A percentile compares a stretch with the other conserved stretches of the same genome.
Conservation (phyloP, 2,113 vertebrate genomes). For the Alaudala cheleensis region DNA sequence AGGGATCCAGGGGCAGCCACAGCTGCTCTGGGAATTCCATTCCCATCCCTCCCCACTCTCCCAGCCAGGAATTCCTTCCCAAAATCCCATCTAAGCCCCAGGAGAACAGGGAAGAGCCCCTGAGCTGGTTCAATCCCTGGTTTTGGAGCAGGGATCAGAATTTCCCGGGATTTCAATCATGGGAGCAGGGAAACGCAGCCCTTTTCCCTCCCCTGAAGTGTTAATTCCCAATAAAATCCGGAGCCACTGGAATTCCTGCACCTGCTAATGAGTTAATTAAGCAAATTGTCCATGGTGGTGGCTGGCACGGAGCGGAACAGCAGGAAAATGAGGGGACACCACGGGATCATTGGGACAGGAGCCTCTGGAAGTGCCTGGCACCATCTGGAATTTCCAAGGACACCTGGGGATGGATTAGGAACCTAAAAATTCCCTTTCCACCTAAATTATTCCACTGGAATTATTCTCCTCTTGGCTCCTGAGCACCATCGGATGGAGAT, state of each 20-base stretch:
- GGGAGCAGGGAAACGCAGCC: neutral
- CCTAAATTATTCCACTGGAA: neutral
- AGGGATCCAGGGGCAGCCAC: neutral
- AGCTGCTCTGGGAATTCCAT: neutral
- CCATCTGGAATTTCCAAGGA: neutral
- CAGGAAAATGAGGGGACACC: neutral
- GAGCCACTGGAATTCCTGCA: neutral
- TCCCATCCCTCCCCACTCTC: fast-evolving
- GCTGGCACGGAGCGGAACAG: neutral
- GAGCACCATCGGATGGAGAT: neutral
- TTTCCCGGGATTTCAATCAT: fast-evolving
- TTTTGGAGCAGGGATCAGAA: neutral
- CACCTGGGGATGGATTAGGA: neutral
- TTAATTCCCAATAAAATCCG: neutral
- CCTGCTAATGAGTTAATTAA: neutral
- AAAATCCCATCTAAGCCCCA: neutral
- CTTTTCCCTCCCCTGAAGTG: neutral
- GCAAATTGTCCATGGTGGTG: fast-evolving
- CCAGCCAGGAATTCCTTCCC: neutral
- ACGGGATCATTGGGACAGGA: fast-evolving
- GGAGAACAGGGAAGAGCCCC: neutral
- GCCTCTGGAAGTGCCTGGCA: neutral
- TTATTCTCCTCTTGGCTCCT: neutral
- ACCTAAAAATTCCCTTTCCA: neutral
- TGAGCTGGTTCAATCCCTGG: too few species aligned